Conservation (phyloP, 30 jellyfish, hydroid and myxozoan genomes). For the Catostylus mosaicus region DNA sequence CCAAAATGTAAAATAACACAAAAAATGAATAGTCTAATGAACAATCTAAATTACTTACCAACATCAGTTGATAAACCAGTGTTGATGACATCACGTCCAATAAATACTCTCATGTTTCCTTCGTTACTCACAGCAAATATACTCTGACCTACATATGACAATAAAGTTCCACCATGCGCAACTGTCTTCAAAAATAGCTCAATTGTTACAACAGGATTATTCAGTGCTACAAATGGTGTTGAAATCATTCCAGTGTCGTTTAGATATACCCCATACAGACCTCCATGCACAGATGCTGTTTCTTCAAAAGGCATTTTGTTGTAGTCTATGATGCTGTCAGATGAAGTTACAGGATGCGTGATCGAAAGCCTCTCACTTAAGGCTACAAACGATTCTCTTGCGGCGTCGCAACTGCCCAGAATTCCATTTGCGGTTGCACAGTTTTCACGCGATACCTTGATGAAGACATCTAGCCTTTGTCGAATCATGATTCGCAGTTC, state of each 20-base stretch:
- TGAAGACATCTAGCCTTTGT: slow-evolving; percentile 25
- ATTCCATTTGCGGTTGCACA: slow-evolving; percentile 37
- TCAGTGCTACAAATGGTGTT: not conserved
- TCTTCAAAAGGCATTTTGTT: not conserved
- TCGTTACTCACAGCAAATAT: slow-evolving; percentile 60
- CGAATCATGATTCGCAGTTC: slow-evolving; percentile 32
- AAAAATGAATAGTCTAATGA: too few species aligned
- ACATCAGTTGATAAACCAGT: slow-evolving; percentile 38
- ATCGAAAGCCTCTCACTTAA: slow-evolving; percentile 1
- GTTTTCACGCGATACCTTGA: slow-evolving; percentile 14
- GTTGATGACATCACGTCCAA: slow-evolving; percentile 36
- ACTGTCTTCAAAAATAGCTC: slow-evolving; percentile 34
- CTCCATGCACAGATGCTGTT: not conserved
- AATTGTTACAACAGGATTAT: slow-evolving; percentile 29
- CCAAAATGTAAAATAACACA: too few species aligned
- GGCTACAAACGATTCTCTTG: slow-evolving; percentile 22
- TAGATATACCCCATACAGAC: slow-evolving; percentile 36
- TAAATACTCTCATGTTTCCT: slow-evolving; percentile 28
- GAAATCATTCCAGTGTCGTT: slow-evolving; percentile 62
- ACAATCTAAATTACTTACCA: slow-evolving; percentile 38
- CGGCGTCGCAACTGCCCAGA: slow-evolving; percentile 43
- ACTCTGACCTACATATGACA: slow-evolving; percentile 28
- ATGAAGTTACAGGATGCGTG: not conserved
- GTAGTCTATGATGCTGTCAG: slow-evolving; percentile 33
- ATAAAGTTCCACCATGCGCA: slow-evolving; percentile 51